Evolutionary conservation across 30 jellyfish, hydroid and myxozoan genomes (phyloP), one percentile per base, ranked within the genome.

Genomic region (Turritopsis dohrnii): DNA sequence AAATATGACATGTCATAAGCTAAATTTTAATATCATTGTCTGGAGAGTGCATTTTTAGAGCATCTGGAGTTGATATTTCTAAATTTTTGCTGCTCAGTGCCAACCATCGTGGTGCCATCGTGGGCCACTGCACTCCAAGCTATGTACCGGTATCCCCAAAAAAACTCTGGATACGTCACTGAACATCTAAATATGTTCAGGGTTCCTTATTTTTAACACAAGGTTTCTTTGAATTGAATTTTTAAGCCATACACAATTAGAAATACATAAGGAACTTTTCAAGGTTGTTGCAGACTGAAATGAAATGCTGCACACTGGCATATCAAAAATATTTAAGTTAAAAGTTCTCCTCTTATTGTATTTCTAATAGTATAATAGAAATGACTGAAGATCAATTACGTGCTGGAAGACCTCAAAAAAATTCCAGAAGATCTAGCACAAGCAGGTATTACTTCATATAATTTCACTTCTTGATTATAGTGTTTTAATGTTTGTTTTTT

Each of bases 311-410:
- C n/a, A n/a, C n/a, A n/a, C n/a, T n/a, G n/a, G n/a, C n/a, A n/a
- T n/a, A n/a, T n/a, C n/a, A n/a, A n/a, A n/a, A n/a, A n/a, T n/a
- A n/a, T n/a, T n/a, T n/a, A n/a, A n/a, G n/a, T n/a, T n/a, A n/a
- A n/a, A n/a, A n/a, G n/a, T n/a, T n/a, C n/a, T n/a, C n/a, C n/a
- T n/a, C n/a, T n/a, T n/a, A n/a, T 41, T 5, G 13, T 41, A 41
- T 41, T 41, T 41, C 60, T 41, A 41, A 41, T 41, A 41, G 60
- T 13, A 41, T 41, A 41, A 74, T n/a, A 23, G 65, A 23, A 74
- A 74, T 74, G 83, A 74, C 83, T n/a, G 83, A 74, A 30, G 83
- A 74, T 74, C 65, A 26, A 7, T n/a, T 74, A 29, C 65, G 83
- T 1, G 9, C 83, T 74, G 83, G 83, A 24, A 26, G 83, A 74